These are phyloP conservation scores for Chaetodon trifascialis DNA, from an alignment of 2,113 vertebrate genomes.

Conservation along the genomic window DNA sequence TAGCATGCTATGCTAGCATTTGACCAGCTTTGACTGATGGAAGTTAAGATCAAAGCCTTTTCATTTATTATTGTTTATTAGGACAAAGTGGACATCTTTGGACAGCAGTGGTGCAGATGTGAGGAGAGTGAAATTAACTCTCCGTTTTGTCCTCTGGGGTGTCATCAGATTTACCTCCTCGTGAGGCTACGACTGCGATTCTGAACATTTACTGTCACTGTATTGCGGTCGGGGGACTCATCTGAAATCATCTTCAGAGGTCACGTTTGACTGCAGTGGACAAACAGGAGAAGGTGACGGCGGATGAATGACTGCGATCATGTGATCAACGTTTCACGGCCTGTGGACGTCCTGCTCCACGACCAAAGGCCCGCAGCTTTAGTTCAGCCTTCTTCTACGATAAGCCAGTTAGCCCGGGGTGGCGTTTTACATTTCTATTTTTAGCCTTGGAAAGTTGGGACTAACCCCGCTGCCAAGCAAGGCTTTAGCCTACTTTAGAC, in stretches of 20 bases:
- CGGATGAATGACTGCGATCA: not conserved
- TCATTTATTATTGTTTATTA: not conserved
- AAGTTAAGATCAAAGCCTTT: not conserved
- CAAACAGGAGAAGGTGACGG: not conserved
- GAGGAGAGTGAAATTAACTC: not conserved
- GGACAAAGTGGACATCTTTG: not conserved
- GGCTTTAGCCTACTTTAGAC: slow-evolving; percentile 33
- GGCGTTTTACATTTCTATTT: slow-evolving; percentile 38
- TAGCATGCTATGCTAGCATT: not conserved
- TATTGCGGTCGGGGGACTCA: not conserved
- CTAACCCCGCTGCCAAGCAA: slow-evolving; percentile 1
- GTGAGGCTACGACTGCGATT: not conserved
- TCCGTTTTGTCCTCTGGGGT: not conserved
- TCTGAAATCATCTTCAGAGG: not conserved
- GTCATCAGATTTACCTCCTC: not conserved
- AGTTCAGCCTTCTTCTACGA: slow-evolving; percentile 12
- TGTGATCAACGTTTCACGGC: not conserved
- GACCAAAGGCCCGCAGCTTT: slow-evolving; percentile 14
- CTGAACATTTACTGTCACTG: not conserved
- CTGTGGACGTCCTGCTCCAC: slow-evolving; percentile 1
- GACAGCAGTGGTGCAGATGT: not conserved
- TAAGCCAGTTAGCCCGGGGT: slow-evolving; percentile 1
- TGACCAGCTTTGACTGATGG: not conserved
- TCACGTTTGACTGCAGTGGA: not conserved
- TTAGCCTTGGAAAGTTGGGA: slow-evolving; percentile 16